Evolutionary conservation across 1,140 invertebrate species (phyloP).

Genomic region (Nebria ingens): DNA sequence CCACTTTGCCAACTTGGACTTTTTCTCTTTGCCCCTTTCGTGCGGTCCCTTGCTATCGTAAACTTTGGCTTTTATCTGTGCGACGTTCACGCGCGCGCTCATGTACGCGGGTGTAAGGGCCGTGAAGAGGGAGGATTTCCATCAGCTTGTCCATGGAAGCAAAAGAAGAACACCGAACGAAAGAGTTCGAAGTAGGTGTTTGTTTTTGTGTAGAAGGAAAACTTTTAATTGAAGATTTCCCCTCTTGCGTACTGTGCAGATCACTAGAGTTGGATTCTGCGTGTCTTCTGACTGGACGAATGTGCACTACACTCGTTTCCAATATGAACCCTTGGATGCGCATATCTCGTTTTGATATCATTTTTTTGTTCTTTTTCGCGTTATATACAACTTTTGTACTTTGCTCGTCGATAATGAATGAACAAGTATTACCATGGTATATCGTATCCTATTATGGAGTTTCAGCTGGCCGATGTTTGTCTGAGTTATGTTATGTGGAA

Average conservation of each 20-base stretch:
- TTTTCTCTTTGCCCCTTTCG: background rate
- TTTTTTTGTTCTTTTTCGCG: background rate
- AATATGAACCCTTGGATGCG: no score
- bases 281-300: background rate
- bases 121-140: slow-evolving; percentile 1
- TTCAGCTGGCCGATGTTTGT: slow-evolving; percentile 4
- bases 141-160: slow-evolving; percentile 3
- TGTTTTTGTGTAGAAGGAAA: slow-evolving; percentile 8
- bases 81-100: no score
- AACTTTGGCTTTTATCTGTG: slow-evolving; percentile 4
- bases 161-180: background rate
- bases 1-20: background rate
- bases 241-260: background rate
- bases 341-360: background rate
- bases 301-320: background rate
- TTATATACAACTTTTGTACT: background rate
- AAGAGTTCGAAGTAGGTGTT: slow-evolving; percentile 2
- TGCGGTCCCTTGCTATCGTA: background rate
- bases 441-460: slow-evolving; percentile 1
- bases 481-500: slow-evolving; percentile 7
- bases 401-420: slow-evolving; percentile 6
- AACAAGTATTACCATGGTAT: no score
- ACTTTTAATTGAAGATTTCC: slow-evolving; percentile 9
- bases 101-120: background rate
- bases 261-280: background rate